phyloP scores from a whole-genome alignment of 2,888 invertebrate genomes.

The Himalopsyche japonica region DNA sequence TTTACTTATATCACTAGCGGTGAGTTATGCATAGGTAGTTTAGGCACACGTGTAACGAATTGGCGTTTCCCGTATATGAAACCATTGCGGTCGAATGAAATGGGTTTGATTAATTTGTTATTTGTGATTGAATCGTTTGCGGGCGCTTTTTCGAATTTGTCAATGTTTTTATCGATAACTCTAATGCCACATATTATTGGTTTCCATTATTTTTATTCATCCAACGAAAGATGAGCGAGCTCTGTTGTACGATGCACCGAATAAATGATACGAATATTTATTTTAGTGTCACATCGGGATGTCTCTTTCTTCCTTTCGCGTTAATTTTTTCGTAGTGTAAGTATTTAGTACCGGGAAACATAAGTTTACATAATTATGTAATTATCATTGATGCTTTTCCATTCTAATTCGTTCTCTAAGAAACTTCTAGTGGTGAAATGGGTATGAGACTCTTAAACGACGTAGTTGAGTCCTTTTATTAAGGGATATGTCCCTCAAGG shows the following conservation, averaged over 20 bases:
- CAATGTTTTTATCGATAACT: neutral
- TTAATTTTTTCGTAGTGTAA: too few species aligned
- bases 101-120: neutral
- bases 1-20: too few species aligned
- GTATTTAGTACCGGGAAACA: neutral
- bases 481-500: slow-evolving; percentile 9
- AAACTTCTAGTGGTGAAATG: neutral
- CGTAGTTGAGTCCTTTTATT: slow-evolving; percentile 17
- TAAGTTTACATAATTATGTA: neutral
- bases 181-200: neutral
- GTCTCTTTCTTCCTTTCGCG: too few species aligned
- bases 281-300: too few species aligned
- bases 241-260: neutral
- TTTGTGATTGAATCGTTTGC: neutral
- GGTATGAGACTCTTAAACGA: neutral
- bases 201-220: neutral
- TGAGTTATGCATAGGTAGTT: neutral
- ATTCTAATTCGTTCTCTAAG: neutral
- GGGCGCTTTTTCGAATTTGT: neutral
- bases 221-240: neutral
- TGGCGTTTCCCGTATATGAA: neutral
- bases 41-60: neutral
- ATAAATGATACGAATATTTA: too few species aligned
- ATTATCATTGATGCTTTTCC: neutral
- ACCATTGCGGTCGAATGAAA: neutral